Conservation (phyloP, 2,888 invertebrate species). For the Cetonia aurata region DNA sequence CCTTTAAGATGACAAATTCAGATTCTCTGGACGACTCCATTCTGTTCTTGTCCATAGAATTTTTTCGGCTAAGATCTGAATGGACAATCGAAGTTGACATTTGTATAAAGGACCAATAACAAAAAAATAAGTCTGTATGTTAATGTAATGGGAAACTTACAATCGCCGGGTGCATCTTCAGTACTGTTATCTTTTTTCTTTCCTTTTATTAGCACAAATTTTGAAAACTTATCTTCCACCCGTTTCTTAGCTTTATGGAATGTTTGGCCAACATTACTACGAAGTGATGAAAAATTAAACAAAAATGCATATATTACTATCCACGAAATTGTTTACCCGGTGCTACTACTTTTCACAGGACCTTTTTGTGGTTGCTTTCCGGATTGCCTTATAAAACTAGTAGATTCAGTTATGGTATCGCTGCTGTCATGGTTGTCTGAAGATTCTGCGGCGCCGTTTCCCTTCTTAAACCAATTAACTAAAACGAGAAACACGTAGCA, state of each 20-base stretch:
- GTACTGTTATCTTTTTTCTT: slow-evolving; percentile 91
- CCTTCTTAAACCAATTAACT: slow-evolving; percentile 74
- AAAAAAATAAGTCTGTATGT: background rate
- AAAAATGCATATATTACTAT: no score
- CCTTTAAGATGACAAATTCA: slow-evolving; percentile 89
- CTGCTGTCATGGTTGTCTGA: slow-evolving; percentile 70
- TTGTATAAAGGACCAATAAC: background rate
- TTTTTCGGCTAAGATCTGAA: slow-evolving; percentile 80
- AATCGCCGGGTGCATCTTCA: slow-evolving; percentile 85
- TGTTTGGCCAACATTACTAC: slow-evolving; percentile 73
- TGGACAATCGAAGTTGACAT: slow-evolving; percentile 11
- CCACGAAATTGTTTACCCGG: slow-evolving; percentile 48
- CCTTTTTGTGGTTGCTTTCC: slow-evolving; percentile 65
- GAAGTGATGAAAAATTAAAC: slow-evolving; percentile 27
- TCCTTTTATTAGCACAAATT: slow-evolving; percentile 85
- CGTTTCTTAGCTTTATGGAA: slow-evolving; percentile 86
- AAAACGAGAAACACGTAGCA: slow-evolving; percentile 50
- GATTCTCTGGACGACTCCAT: slow-evolving; percentile 82
- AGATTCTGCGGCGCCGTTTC: slow-evolving; percentile 66
- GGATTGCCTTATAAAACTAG: slow-evolving; percentile 66
- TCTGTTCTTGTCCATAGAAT: slow-evolving; percentile 76
- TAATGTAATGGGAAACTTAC: slow-evolving; percentile 67
- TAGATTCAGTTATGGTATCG: slow-evolving; percentile 70
- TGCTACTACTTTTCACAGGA: slow-evolving; percentile 54
- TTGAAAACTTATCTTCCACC: slow-evolving; percentile 90